Evolutionary conservation across 2,888 invertebrate species (phyloP).

Genomic region (Netelia fuscicornis): DNA sequence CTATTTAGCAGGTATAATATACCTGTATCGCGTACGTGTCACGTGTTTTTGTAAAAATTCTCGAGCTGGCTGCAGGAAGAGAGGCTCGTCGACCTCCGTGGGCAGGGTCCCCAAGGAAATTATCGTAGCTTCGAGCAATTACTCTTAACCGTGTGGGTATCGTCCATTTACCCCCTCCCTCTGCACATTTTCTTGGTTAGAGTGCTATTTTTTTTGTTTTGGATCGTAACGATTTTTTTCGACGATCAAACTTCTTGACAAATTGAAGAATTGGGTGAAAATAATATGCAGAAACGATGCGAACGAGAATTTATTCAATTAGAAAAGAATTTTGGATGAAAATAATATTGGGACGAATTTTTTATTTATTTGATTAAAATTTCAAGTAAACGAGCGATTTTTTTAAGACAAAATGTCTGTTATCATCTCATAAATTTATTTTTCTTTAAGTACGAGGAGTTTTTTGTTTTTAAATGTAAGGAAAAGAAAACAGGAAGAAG

Average conservation of each 20-base stretch:
- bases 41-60: slow-evolving; percentile 34
- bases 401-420: no score
- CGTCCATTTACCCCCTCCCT: slow-evolving; percentile 56
- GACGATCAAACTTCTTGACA: background rate
- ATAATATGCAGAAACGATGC: background rate
- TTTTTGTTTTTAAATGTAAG: no score
- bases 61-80: slow-evolving; percentile 41
- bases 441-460: no score
- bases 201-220: slow-evolving; percentile 37
- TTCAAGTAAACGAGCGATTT: no score
- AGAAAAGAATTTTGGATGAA: no score
- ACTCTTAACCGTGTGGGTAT: slow-evolving; percentile 45
- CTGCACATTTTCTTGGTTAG: slow-evolving; percentile 45
- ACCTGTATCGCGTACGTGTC: background rate
- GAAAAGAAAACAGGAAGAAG: no score
- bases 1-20: background rate
- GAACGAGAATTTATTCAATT: no score
- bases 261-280: background rate
- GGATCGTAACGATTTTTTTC: slow-evolving; percentile 32
- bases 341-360: no score
- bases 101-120: slow-evolving; percentile 67
- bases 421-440: no score
- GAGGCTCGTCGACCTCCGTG: slow-evolving; percentile 64
- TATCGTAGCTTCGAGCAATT: slow-evolving; percentile 65
- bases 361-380: no score